phyloP scores from a whole-genome alignment of 2,888 invertebrate genomes.

The Oscheius sp. region DNA sequence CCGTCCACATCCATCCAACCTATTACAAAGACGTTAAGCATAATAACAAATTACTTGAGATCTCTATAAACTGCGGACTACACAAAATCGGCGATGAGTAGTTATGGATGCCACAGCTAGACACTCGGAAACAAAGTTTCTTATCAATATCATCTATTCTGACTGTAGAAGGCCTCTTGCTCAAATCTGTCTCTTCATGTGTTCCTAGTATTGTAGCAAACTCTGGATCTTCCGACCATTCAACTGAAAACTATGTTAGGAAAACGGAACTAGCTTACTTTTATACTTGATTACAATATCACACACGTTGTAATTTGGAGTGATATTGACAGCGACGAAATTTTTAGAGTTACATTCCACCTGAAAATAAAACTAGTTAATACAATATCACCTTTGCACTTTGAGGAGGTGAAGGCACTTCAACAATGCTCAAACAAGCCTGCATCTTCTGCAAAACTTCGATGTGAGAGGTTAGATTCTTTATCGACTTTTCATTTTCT shows the following conservation, averaged over 20 bases:
- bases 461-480: conserved; percentile 86
- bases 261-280: conserved; percentile 34
- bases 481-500: conserved; percentile 74
- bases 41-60: conserved; percentile 71
- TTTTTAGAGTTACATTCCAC: conserved; percentile 45
- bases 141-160: conserved; percentile 21
- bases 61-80: conserved; percentile 84
- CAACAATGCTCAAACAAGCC: conserved; percentile 19
- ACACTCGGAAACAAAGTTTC: conserved; percentile 80
- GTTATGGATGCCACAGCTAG: conserved; percentile 91
- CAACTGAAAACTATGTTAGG: conserved; percentile 77
- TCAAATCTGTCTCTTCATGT: conserved; percentile 33
- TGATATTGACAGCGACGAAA: conserved; percentile 35
- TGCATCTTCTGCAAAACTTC: conserved; percentile 81
- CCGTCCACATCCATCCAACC: conserved; percentile 61
- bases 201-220: conserved; percentile 80
- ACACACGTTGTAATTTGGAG: conserved; percentile 30
- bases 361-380: conserved; percentile 9
- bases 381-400: conserved; percentile 34
- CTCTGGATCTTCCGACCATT: conserved; percentile 89
- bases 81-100: conserved; percentile 83
- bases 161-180: conserved; percentile 22
- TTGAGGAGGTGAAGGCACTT: conserved; percentile 32
- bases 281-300: conserved; percentile 53
- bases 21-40: no score